Evolutionary conservation across 2,113 vertebrate genomes (phyloP), one percentile per base, ranked within the genome.

Genomic region (Macaca nemestrina): DNA sequence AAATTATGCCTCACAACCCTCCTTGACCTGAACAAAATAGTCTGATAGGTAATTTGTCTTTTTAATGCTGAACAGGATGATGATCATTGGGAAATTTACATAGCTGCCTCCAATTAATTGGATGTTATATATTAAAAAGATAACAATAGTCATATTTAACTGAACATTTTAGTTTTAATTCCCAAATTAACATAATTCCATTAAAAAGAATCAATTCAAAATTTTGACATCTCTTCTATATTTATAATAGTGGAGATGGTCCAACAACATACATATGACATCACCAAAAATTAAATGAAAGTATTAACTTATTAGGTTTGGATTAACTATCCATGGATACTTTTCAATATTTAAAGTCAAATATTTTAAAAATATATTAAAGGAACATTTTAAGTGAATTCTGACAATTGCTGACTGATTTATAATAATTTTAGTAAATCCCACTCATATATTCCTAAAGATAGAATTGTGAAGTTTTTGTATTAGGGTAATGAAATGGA

Each of bases 361-460:
- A 84, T 85, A 68, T 92, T 94, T 92, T 20, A 89, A 94, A 93
- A 8, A 6, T 87, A 89, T 80, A 83, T 79, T 79, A 83, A 94
- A 48, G 27, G 5, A 70, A 78, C 22, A 59, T 7, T 76, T 90
- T 75, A 10, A 55, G 75, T 57, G 57, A 83, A 79, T 23, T 85
- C 1, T 40, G 88, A 50, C 35, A 78, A 76, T 72, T 78, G 30
- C 35, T 91, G 27, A 84, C 3, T 75, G 79, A 89, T 82, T 78
- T 61, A 61, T 61, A 61, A 27, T 88, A 92, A 76, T 78, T 95
- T 94, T 89, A 38, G 20, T 85, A 70, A 95, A 80, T n/a, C 10
- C 25, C 70, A 11, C 16, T 85, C 25, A 70, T 43, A 89, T 57
- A 90, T 48, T 86, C 45, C 8, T 80, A 79, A 55, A 38, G 30